A percentile compares a stretch with the other conserved stretches of the same genome.
Conservation (phyloP, 2,113 vertebrate species). For the Lepisosteus osseus region DNA sequence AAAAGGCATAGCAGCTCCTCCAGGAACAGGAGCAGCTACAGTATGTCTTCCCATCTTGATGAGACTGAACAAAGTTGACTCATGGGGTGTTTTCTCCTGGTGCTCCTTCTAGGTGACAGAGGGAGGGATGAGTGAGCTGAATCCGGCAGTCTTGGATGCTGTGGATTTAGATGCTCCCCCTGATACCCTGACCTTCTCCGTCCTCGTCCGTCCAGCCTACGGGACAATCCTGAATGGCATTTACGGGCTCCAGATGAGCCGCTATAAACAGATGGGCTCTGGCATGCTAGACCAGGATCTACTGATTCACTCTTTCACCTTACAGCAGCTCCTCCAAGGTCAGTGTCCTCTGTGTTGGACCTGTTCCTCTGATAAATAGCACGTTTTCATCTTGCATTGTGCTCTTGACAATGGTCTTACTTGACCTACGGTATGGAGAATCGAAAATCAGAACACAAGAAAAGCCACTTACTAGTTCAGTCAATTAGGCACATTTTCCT, state of each 20-base stretch:
- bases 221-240: slow-evolving; percentile 48
- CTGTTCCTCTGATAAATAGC: too few relatives aligned
- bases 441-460: too few relatives aligned
- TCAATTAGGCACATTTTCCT: too few relatives aligned
- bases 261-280: slow-evolving; percentile 36
- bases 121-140: slow-evolving; percentile 43
- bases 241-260: slow-evolving; percentile 32
- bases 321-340: slow-evolving; percentile 51
- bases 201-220: slow-evolving; percentile 39
- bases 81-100: neutral
- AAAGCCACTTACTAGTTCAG: too few relatives aligned
- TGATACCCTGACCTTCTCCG: slow-evolving; percentile 44
- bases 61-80: too few relatives aligned
- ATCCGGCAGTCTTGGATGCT: slow-evolving; percentile 38
- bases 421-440: too few relatives aligned
- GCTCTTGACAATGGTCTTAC: too few relatives aligned
- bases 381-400: too few relatives aligned
- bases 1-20: too few relatives aligned
- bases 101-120: slow-evolving; percentile 47
- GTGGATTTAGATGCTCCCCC: slow-evolving; percentile 49
- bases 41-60: too few relatives aligned
- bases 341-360: slow-evolving; percentile 3
- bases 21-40: too few relatives aligned
- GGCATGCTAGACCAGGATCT: slow-evolving; percentile 37
- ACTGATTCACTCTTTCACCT: slow-evolving; percentile 50